Evolutionary conservation across 2,797 vertebrate species (phyloP).

Genomic region (Sebastiscus tertius): DNA sequence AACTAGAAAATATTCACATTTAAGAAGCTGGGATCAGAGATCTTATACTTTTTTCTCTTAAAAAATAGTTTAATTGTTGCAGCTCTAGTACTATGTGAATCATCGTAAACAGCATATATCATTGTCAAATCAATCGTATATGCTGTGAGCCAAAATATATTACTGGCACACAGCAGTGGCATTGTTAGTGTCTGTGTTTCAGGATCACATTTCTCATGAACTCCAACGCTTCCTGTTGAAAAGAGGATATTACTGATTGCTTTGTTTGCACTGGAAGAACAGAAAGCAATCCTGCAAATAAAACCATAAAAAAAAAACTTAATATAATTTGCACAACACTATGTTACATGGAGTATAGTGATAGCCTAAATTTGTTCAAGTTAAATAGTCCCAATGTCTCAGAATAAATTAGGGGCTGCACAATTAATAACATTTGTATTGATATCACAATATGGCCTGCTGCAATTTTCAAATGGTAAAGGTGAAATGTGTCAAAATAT

Average conservation of each 20-base stretch:
- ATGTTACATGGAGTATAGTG: not conserved
- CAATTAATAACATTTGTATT: too few species aligned
- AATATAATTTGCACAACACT: not conserved
- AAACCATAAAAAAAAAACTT: not conserved
- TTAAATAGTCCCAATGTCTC: not conserved
- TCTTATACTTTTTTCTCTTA: too few species aligned
- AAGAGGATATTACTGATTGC: not conserved
- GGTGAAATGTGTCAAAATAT: too few species aligned
- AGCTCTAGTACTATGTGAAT: too few species aligned
- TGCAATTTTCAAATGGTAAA: too few species aligned
- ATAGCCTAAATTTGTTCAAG: not conserved
- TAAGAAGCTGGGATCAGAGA: too few species aligned
- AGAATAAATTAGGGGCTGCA: not conserved
- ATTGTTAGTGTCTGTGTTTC: not conserved
- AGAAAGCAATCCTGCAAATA: not conserved
- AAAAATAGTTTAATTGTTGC: too few species aligned
- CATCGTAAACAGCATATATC: not conserved
- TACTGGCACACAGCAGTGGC: not conserved
- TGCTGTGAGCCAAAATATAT: not conserved
- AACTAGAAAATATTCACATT: too few species aligned
- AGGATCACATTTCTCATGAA: not conserved
- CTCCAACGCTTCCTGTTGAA: not conserved
- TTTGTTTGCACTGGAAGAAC: constrained; percentile 3
- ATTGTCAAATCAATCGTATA: not conserved
- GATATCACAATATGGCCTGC: too few species aligned